Evolutionary conservation across 2,797 vertebrate species (phyloP).

Genomic region (Peromyscus nudipes): DNA sequence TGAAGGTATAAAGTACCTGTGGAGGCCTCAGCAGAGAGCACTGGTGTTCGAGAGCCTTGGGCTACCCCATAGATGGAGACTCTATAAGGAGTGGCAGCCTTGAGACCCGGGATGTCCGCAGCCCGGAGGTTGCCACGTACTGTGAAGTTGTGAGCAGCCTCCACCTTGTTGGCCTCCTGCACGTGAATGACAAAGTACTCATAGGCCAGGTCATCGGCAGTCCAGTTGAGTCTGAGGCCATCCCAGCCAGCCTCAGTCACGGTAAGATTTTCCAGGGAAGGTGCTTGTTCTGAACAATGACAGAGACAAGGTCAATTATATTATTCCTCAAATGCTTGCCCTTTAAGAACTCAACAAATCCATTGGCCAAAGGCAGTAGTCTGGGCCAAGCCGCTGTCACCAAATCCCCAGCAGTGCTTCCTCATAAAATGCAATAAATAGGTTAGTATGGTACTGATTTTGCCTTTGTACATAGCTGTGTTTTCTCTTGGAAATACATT

Average conservation of each 20-base stretch:
- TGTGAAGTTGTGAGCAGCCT: slow-evolving; percentile 90
- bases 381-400: rapidly evolving
- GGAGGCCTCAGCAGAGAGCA: slow-evolving; percentile 90
- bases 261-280: slow-evolving; percentile 89
- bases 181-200: slow-evolving; percentile 96
- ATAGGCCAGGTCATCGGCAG: slow-evolving; percentile 88
- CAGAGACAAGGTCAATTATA: slow-evolving; percentile 72
- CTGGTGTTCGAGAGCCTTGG: slow-evolving; percentile 90
- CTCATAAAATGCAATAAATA: neutral
- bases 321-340: neutral
- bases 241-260: slow-evolving; percentile 91
- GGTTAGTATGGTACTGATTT: neutral
- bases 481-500: slow-evolving; percentile 23
- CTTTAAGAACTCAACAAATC: neutral
- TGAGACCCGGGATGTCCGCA: slow-evolving; percentile 91
- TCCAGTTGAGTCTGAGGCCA: slow-evolving; percentile 89
- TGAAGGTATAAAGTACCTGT: slow-evolving; percentile 87
- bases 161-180: slow-evolving; percentile 90
- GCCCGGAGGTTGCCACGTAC: slow-evolving; percentile 90
- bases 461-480: neutral
- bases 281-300: slow-evolving; percentile 89
- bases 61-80: slow-evolving; percentile 93
- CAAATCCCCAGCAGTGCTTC: rapidly evolving
- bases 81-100: slow-evolving; percentile 91
- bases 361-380: rapidly evolving